Base-by-base conservation (phyloP, 2,797 vertebrate genomes). In the Fundulus diaphanus region DNA sequence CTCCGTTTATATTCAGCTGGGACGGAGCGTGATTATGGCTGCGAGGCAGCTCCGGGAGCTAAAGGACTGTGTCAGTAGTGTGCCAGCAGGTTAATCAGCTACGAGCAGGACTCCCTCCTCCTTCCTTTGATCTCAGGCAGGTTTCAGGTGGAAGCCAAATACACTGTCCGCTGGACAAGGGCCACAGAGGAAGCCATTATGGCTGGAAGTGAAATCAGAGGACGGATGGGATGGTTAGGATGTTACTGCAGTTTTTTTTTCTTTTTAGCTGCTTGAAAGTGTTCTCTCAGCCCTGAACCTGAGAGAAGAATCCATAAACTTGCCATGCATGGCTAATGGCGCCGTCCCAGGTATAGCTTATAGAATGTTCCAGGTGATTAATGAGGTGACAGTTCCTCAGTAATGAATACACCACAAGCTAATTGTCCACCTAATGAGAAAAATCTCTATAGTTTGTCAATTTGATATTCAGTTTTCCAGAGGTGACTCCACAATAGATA, bases 371-470 rank as follows among this genome's bases (percentile, higher is more conserved):
- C 12, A 52, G 74, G 87, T 93, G 93, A 94, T 93, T 92, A 93
- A 94, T 93, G 90, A 91, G 82, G 84, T 86, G 90, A 90, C 90
- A 89, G 84, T 70, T 76, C 40, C 81, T 65, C 73, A 40, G 83
- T 92, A 92, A 92, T 92, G 92, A 92, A 94, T 89, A 91, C 86
- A 90, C 83, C 88, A 86, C 83, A 83, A 89, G 88, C 86, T 93
- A 92, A 93, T 92, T 93, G 90, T 92, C 84, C 86, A 87, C 84
- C 92, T 94, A 94, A 93, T 92, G 91, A 91, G 91, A 92, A 93
- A 92, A 89, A 91, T 91, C 88, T 91, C 87, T 88, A 76, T 37
- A 90, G 90, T 92, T 91, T 91, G 87, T 93, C 85, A 90, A 87
- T 88, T 89, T 90, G 88, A 90, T 90, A 87, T 90, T 86, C 78